Percentiles rank a stretch among this genome's conserved stretches.
phyloP scores from a whole-genome alignment of 2,888 invertebrate species.

The Apoda limacodes region DNA sequence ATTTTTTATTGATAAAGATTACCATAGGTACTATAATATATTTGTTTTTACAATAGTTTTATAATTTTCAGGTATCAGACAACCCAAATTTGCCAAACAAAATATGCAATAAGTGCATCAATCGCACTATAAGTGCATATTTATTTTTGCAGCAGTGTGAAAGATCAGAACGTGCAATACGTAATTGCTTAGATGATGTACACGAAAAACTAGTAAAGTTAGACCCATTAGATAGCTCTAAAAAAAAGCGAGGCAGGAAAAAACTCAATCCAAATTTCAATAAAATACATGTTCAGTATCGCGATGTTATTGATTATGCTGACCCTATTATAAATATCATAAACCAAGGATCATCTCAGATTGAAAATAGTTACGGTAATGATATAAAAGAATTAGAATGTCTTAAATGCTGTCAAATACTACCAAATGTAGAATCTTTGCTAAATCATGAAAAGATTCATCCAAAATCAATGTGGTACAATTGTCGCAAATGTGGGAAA shows the following conservation, averaged over 20 bases:
- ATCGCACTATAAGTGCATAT: constrained; percentile 40
- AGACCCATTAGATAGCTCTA: constrained; percentile 40
- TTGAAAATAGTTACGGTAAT: constrained; percentile 19
- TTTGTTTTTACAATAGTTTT: constrained; percentile 1
- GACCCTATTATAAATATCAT: constrained; percentile 45
- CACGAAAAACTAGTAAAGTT: constrained; percentile 46
- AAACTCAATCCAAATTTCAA: constrained; percentile 46
- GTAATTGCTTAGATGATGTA: constrained; percentile 51
- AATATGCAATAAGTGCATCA: constrained; percentile 45
- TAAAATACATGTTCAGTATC: constrained; percentile 32
- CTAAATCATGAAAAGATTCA: constrained; percentile 45
- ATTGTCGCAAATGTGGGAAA: constrained; percentile 46
- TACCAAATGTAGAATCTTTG: constrained; percentile 37
- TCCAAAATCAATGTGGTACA: constrained; percentile 52
- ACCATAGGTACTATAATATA: constrained; percentile 3
- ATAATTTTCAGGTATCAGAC: constrained; percentile 34
- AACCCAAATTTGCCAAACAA: constrained; percentile 45
- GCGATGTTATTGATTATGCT: constrained; percentile 48
- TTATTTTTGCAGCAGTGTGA: constrained; percentile 55
- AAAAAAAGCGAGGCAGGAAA: constrained; percentile 44
- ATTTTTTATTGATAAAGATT: not conserved
- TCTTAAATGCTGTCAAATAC: constrained; percentile 43
- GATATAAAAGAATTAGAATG: constrained; percentile 39
- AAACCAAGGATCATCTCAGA: constrained; percentile 27
- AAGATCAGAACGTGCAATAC: constrained; percentile 40